Conservation (phyloP, 1,140 invertebrate species). For the Drosophila pseudoananassae region DNA sequence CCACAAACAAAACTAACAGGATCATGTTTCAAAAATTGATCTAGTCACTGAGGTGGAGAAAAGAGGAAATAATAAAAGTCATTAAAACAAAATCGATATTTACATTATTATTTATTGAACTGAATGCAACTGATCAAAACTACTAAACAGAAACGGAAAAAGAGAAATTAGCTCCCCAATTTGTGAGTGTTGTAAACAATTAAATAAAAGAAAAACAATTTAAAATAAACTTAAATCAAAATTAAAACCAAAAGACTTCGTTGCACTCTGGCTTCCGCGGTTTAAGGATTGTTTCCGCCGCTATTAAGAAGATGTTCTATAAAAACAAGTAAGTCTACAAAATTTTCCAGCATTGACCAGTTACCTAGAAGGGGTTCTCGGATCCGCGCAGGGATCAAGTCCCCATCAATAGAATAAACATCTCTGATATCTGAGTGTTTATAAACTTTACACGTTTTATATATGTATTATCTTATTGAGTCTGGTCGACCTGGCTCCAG, state of each 20-base stretch:
- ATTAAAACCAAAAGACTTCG: no score
- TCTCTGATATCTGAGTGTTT: neutral
- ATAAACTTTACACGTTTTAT: no score
- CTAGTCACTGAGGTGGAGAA: constrained; percentile 45
- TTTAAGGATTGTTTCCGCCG: no score
- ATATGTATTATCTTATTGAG: no score
- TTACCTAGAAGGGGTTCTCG: neutral
- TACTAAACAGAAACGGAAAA: neutral
- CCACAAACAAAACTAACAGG: constrained; percentile 26
- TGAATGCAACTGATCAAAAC: neutral
- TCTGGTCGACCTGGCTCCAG: no score
- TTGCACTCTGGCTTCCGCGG: no score
- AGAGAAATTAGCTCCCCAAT: neutral
- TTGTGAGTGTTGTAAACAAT: no score
- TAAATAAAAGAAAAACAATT: neutral
- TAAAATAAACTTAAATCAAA: neutral
- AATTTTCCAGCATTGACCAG: neutral
- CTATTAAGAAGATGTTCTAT: no score
- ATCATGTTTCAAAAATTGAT: constrained; percentile 75
- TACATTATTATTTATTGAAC: constrained; percentile 6
- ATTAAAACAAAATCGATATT: constrained; percentile 47
- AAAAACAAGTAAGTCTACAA: neutral
- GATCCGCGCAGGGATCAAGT: neutral
- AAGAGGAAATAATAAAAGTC: constrained; percentile 57
- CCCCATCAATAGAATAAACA: neutral